Percentiles rank a stretch among this genome's conserved stretches.
Conservation (phyloP, 1,140 invertebrate species). For the Penaeus japonicus region DNA sequence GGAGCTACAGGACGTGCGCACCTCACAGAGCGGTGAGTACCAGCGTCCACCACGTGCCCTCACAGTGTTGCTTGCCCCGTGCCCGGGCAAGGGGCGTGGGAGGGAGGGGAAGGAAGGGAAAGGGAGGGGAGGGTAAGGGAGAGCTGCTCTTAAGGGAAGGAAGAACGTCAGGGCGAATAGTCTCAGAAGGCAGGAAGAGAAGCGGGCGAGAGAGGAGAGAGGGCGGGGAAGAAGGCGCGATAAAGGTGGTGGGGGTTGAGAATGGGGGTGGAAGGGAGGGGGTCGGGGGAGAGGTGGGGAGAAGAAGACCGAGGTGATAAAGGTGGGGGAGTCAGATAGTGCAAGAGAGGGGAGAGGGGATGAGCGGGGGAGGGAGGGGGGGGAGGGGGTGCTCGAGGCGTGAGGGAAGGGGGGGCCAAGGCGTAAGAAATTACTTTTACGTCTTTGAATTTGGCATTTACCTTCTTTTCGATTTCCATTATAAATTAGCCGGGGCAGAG, state of each 20-base stretch:
- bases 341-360: background rate
- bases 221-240: background rate
- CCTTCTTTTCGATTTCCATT: too few species aligned
- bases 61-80: background rate
- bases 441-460: too few species aligned
- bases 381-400: background rate
- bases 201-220: background rate
- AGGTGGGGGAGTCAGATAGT: too few species aligned
- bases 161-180: background rate
- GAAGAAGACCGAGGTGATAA: background rate
- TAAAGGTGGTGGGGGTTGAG: background rate
- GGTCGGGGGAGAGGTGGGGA: background rate
- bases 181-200: background rate
- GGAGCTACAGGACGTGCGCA: conserved; percentile 36
- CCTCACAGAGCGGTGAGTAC: conserved; percentile 47
- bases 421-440: too few species aligned
- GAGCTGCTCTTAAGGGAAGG: background rate
- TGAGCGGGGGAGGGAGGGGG: background rate
- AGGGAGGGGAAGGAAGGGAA: background rate
- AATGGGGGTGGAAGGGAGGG: background rate
- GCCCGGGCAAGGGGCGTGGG: background rate
- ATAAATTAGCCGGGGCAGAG: too few species aligned
- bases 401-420: background rate
- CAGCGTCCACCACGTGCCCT: background rate
- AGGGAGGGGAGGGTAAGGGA: background rate